Evolutionary conservation across 2,797 vertebrate genomes (phyloP).

Genomic region (Danionella dracula): DNA sequence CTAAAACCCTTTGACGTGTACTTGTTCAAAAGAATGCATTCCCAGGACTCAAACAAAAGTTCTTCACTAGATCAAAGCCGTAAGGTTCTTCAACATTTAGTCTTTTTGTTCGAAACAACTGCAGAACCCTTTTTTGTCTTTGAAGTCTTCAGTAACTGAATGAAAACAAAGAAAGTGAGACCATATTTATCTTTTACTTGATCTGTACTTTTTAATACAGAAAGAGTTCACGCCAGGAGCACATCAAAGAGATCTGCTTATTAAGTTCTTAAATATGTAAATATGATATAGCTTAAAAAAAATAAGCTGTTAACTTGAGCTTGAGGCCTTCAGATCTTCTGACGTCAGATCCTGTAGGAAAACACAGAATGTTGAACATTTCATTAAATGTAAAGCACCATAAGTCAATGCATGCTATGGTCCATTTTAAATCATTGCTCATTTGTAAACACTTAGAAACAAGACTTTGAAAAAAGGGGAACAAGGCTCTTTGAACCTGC

Average conservation of each 20-base stretch:
- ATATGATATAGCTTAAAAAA: too few species aligned
- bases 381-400: too few species aligned
- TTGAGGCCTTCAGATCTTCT: not conserved
- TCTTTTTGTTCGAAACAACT: not conserved
- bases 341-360: not conserved
- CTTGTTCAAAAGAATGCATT: too few species aligned
- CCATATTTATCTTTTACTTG: not conserved
- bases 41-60: not conserved
- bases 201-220: conserved; percentile 16
- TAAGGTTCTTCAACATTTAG: not conserved
- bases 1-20: too few species aligned
- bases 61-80: not conserved
- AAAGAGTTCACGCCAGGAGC: not conserved
- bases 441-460: too few species aligned
- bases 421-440: too few species aligned
- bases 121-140: not conserved
- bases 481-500: too few species aligned
- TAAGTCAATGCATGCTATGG: too few species aligned
- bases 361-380: not conserved
- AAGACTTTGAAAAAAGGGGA: too few species aligned
- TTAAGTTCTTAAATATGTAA: not conserved
- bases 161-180: not conserved
- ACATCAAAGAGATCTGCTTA: not conserved
- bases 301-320: not conserved
- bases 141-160: not conserved